Evolutionary conservation across 2,797 vertebrate species (phyloP).

Genomic region (Hippoglossus hippoglossus): DNA sequence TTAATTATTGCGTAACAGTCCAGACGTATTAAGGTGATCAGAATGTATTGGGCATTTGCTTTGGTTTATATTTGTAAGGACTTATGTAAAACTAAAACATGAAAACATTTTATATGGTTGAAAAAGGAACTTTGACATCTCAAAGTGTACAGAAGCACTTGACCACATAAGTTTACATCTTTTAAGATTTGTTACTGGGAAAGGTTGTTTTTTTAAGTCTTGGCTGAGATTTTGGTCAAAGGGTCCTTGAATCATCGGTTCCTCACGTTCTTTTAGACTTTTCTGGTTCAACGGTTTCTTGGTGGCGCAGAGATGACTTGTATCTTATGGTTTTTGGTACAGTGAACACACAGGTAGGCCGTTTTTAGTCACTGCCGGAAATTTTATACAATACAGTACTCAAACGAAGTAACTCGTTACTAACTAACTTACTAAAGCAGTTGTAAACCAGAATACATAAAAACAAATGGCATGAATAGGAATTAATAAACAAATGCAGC

Average conservation of each 20-base stretch:
- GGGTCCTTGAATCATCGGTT: not conserved
- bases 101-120: not conserved
- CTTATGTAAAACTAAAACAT: slow-evolving; percentile 4
- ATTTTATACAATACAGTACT: not conserved
- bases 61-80: slow-evolving; percentile 22
- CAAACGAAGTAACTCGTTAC: not conserved
- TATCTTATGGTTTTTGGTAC: slow-evolving; percentile 20
- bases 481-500: not conserved
- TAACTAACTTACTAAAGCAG: not conserved
- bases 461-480: not conserved
- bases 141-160: not conserved
- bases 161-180: not conserved
- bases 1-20: not conserved
- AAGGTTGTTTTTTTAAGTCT: too few species aligned
- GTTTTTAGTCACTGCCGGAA: not conserved
- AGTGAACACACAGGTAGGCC: not conserved
- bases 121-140: slow-evolving; percentile 1
- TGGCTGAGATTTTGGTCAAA: not conserved
- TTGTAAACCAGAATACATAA: not conserved
- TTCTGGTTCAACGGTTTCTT: too few species aligned
- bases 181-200: slow-evolving; percentile 5
- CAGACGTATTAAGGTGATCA: slow-evolving; percentile 3
- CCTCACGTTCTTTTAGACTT: not conserved
- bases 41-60: slow-evolving; percentile 11
- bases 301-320: slow-evolving; percentile 3